Percentiles rank a stretch among this genome's conserved stretches.
Evolutionary conservation across 2,113 vertebrate species (phyloP).

Genomic region (Ginglymostoma cirratum): DNA sequence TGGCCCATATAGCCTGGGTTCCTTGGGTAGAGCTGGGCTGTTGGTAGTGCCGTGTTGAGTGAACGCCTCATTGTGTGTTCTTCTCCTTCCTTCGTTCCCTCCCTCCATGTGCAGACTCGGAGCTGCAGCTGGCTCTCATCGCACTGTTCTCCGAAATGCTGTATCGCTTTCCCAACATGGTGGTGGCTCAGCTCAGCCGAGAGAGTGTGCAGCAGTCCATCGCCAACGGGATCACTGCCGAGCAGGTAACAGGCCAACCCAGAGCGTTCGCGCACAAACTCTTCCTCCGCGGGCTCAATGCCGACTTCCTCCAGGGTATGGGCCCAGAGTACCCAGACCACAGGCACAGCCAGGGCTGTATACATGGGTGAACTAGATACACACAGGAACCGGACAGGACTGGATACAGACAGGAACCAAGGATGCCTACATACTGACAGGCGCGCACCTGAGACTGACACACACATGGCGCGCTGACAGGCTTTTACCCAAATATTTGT

Average conservation of each 20-base stretch:
- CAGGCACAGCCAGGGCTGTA: neutral
- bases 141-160: conserved; percentile 87
- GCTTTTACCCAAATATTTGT: neutral
- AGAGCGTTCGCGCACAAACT: too few relatives aligned
- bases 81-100: neutral
- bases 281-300: too few relatives aligned
- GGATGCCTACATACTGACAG: too few relatives aligned
- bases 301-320: neutral
- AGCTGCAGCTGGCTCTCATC: conserved; percentile 81
- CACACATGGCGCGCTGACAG: neutral
- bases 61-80: too few relatives aligned
- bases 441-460: neutral
- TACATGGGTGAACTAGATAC: neutral
- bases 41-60: too few relatives aligned
- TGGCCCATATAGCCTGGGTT: too few relatives aligned
- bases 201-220: conserved; percentile 87
- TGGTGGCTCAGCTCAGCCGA: conserved; percentile 77
- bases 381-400: neutral
- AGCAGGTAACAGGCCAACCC: conserved; percentile 62
- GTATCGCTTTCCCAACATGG: conserved; percentile 81
- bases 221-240: conserved; percentile 80
- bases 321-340: neutral
- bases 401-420: neutral
- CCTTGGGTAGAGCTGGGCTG: too few relatives aligned
- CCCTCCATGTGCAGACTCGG: conserved; percentile 60